A percentile compares a stretch with the other conserved stretches of the same genome.
These are phyloP conservation scores for Nomada fucata DNA, from an alignment of 2,888 invertebrate genomes.

Conservation along the genomic window DNA sequence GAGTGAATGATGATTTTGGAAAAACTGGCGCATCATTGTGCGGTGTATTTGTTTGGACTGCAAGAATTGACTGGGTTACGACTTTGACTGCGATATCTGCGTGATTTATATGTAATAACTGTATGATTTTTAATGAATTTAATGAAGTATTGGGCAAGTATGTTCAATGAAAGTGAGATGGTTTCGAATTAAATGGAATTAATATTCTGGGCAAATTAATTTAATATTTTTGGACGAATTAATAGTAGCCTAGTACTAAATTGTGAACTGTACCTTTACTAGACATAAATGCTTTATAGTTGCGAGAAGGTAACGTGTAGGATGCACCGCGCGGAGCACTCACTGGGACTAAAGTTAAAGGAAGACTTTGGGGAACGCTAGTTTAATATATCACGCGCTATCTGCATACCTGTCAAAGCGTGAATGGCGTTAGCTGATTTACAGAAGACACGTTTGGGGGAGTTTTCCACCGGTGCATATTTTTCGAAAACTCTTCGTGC, in stretches of 20 bases:
- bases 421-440: slow-evolving; percentile 29
- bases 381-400: slow-evolving; percentile 28
- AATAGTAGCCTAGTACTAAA: not conserved
- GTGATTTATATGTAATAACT: too few relatives aligned
- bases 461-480: not conserved
- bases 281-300: not conserved
- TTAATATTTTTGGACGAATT: not conserved
- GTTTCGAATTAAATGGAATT: too few relatives aligned
- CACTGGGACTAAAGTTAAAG: slow-evolving; percentile 2
- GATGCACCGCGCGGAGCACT: not conserved
- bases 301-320: slow-evolving; percentile 5
- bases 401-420: slow-evolving; percentile 20
- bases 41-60: too few relatives aligned
- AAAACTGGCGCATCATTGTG: too few relatives aligned
- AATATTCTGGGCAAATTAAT: not conserved
- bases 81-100: too few relatives aligned
- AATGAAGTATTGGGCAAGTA: too few relatives aligned
- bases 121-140: too few relatives aligned
- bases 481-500: too few relatives aligned
- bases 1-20: too few relatives aligned
- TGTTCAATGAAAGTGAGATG: too few relatives aligned
- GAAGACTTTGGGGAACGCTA: not conserved
- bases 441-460: slow-evolving; percentile 11
- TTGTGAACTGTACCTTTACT: not conserved
- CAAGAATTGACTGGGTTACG: too few relatives aligned